phyloP scores from a whole-genome alignment of 2,113 vertebrate species.

The Phalacrocorax carbo region DNA sequence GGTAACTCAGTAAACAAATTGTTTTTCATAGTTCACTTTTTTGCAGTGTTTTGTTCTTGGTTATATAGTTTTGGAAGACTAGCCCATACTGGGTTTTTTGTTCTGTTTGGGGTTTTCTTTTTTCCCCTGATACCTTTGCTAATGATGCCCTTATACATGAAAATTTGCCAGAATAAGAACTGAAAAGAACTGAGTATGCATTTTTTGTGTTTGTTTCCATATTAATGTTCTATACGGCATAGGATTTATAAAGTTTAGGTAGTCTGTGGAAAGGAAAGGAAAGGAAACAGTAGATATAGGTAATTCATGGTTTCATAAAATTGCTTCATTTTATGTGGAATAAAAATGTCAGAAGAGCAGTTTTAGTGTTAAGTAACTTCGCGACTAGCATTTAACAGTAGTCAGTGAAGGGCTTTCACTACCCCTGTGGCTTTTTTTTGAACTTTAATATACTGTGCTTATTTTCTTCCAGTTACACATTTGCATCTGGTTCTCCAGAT shows the following conservation, averaged over 20 bases:
- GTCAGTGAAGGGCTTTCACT: background rate
- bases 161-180: background rate
- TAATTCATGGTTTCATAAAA: background rate
- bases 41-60: background rate
- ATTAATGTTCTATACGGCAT: background rate
- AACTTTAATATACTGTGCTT: background rate
- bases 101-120: background rate
- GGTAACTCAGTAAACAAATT: background rate
- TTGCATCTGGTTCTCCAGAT: conserved; percentile 97
- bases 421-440: background rate
- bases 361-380: background rate
- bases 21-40: background rate
- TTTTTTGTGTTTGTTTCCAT: background rate
- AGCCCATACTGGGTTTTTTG: background rate
- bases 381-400: background rate
- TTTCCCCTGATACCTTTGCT: background rate
- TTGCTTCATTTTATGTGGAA: background rate
- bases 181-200: background rate
- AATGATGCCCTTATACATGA: background rate
- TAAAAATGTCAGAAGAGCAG: background rate
- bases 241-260: background rate
- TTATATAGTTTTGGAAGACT: background rate
- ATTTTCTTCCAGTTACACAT: conserved; percentile 87
- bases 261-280: accelerated
- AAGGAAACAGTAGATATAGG: background rate